Percentiles rank a stretch among this genome's conserved stretches.
phyloP scores from a whole-genome alignment of 2,797 vertebrate species.

The Poeciliopsis presidionis region DNA sequence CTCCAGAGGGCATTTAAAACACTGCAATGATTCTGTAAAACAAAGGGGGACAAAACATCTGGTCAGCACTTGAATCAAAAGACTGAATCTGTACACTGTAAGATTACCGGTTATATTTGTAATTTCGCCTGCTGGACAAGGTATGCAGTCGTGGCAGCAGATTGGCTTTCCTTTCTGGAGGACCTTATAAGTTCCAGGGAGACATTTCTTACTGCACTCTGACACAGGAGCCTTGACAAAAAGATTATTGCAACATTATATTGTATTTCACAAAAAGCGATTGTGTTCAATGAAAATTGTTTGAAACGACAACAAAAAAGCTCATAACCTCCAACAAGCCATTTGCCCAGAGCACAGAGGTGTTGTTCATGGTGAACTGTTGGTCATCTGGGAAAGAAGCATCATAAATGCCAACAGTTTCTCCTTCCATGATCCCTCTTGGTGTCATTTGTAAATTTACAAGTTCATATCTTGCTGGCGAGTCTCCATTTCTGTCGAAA shows the following conservation, averaged over 20 bases:
- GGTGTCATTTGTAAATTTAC: constrained; percentile 79
- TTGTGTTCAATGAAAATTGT: neutral
- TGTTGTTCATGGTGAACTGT: constrained; percentile 75
- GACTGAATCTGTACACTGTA: neutral
- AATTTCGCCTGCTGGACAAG: constrained; percentile 76
- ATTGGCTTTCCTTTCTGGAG: constrained; percentile 74
- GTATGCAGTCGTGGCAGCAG: constrained; percentile 79
- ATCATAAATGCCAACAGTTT: constrained; percentile 80
- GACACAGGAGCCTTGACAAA: constrained; percentile 69
- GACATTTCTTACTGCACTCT: constrained; percentile 77
- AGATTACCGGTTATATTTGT: constrained; percentile 76
- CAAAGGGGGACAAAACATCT: neutral
- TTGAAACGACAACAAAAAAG: neutral
- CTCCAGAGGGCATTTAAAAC: constrained; percentile 70
- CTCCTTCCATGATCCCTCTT: constrained; percentile 64
- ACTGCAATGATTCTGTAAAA: constrained; percentile 72
- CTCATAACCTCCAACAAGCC: constrained; percentile 61
- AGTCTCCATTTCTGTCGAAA: constrained; percentile 83
- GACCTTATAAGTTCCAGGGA: constrained; percentile 73
- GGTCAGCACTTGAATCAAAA: neutral
- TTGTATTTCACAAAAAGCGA: neutral
- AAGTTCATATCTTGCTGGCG: constrained; percentile 83
- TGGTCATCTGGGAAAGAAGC: constrained; percentile 69
- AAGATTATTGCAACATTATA: neutral
- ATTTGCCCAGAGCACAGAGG: constrained; percentile 71